Percentiles rank a stretch among this genome's conserved stretches.
Evolutionary conservation across 2,797 vertebrate genomes (phyloP).

Genomic region (Xyrichtys novacula): DNA sequence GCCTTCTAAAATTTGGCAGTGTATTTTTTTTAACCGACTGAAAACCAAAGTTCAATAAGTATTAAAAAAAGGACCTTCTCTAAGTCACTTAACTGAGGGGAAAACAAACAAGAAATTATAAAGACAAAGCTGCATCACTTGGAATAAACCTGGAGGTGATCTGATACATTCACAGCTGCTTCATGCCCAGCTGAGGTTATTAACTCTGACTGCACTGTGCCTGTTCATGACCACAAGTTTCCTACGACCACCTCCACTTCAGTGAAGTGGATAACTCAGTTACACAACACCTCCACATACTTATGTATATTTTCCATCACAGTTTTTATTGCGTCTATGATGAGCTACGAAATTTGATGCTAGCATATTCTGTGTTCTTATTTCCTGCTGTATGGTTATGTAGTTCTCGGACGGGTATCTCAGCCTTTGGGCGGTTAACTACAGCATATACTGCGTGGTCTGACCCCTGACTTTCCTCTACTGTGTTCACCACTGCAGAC

Average conservation of each 20-base stretch:
- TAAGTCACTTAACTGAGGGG: no score
- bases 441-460: slow-evolving; percentile 45
- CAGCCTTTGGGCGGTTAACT: slow-evolving; percentile 36
- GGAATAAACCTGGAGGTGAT: neutral
- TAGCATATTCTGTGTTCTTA: slow-evolving; percentile 51
- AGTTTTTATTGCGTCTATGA: neutral
- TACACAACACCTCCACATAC: slow-evolving; percentile 23
- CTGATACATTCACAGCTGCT: neutral
- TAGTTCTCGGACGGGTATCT: neutral
- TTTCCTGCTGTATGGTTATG: neutral
- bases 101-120: neutral
- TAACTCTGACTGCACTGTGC: neutral
- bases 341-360: slow-evolving; percentile 21
- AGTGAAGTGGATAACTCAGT: neutral
- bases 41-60: no score
- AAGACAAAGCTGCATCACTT: neutral
- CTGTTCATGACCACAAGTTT: slow-evolving; percentile 31
- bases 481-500: neutral
- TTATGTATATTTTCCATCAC: neutral
- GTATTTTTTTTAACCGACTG: no score
- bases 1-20: no score
- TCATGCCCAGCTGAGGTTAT: neutral
- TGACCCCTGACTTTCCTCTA: neutral
- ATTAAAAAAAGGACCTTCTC: neutral
- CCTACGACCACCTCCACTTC: neutral